Base-by-base conservation (phyloP, 2,888 invertebrate genomes). In the Diaphora mendica region DNA sequence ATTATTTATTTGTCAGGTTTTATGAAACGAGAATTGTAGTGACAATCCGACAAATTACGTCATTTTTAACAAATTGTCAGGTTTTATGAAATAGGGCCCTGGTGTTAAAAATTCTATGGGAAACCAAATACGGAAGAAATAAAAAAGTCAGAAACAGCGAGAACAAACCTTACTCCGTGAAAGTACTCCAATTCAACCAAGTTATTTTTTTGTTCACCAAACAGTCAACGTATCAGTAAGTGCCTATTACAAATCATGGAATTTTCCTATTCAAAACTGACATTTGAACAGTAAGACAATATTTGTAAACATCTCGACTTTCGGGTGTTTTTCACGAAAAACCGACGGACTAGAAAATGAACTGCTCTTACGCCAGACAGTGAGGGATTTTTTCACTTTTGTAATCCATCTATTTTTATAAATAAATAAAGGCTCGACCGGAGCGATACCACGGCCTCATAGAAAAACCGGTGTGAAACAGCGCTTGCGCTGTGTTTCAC, bases 301-400 rank as follows among this genome's bases (percentile, higher is more conserved):
- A 77, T 74, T 74, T 72, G 68, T 66, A 69, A 81, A 76, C 62
- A 73, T 30, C 64, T 79, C 77, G 13, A 13, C 30, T 72, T 69
- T 64, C 73, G n/a, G 48, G 39, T 66, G 66, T 2, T 26, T 73
- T 42, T 59, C n/a, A 64, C 33, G 39, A 66, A 75, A 72, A 77
- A 48, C 48, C 33, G 64, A 23, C 66, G 66, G 42, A 2, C 39
- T 59, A 35, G 66, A 73, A 79, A 73, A 80, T 64, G 5, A 59
- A 20, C 68, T 64, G 30, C 33, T 30, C n/a, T 73, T 48, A 51
- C 71, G 66, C 62, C 64, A 62, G 66, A 66, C 71, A 13, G 59
- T 26, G 62, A 30, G 69, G 62, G 67, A 59, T 79, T 42, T 64
- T 42, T 75, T 35, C 70, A 72, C 4, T 26, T 66, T 71, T 42